These are phyloP conservation scores for Gnathonemus echidnorhynchus DNA, from an alignment of 2,113 vertebrate genomes.

Conservation along the genomic window DNA sequence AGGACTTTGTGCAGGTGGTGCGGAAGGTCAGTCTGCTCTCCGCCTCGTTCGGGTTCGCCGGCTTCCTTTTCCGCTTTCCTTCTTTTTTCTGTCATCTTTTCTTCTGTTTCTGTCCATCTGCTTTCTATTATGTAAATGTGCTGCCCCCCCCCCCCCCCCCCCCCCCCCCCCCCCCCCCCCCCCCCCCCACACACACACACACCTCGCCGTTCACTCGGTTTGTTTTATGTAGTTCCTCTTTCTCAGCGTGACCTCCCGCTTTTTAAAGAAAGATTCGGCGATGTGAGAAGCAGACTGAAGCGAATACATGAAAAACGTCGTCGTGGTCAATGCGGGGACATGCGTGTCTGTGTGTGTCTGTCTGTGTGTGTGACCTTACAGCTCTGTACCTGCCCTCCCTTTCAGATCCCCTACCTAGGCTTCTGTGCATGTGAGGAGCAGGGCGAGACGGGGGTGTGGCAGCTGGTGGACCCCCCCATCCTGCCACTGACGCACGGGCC, in stretches of 20 bases:
- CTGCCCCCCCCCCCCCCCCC: no score
- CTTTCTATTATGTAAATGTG: background rate
- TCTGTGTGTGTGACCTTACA: background rate
- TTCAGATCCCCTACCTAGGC: constrained; percentile 92
- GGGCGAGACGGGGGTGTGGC: constrained; percentile 90
- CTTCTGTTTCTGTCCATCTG: background rate
- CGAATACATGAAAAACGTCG: background rate
- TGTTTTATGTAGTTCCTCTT: background rate
- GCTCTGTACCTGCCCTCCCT: background rate
- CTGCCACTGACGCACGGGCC: constrained; percentile 93
- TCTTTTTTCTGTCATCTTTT: constrained; percentile 13
- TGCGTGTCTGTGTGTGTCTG: background rate
- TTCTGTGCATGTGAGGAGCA: constrained; percentile 94
- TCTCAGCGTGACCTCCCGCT: background rate
- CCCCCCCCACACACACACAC: background rate
- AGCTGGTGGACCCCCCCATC: constrained; percentile 93
- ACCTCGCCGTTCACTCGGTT: background rate
- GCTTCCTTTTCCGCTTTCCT: background rate
- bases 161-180: no score
- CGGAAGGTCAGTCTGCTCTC: constrained; percentile 72
- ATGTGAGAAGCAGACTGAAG: background rate
- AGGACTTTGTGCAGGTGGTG: constrained; percentile 98
- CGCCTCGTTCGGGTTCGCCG: background rate
- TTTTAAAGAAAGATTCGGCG: background rate
- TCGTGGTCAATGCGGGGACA: background rate